Conservation (phyloP, 2,797 vertebrate genomes). For the Sebastes hubbsi region DNA sequence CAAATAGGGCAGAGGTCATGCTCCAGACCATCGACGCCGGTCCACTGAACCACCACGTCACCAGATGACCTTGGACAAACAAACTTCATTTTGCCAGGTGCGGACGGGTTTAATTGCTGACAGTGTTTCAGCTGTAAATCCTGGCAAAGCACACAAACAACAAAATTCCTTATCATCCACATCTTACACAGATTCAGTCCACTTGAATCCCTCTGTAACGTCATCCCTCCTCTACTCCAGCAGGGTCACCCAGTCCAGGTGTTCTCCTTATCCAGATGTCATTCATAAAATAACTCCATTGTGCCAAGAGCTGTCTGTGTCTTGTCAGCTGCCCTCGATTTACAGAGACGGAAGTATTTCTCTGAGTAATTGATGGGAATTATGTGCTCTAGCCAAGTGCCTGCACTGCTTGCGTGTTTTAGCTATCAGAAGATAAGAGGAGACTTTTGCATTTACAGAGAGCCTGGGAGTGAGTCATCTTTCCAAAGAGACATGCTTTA, state of each 20-base stretch:
- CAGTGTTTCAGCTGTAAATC: slow-evolving; percentile 48
- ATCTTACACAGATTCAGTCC: slow-evolving; percentile 21
- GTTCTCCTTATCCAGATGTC: slow-evolving; percentile 74
- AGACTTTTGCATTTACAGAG: slow-evolving; percentile 60
- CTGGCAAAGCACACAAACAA: slow-evolving; percentile 44
- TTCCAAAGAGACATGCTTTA: slow-evolving; percentile 42
- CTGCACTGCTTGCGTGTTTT: slow-evolving; percentile 68
- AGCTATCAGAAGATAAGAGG: slow-evolving; percentile 74
- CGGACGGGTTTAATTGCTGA: slow-evolving; percentile 35
- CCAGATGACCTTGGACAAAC: slow-evolving; percentile 43
- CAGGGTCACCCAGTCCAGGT: slow-evolving; percentile 77
- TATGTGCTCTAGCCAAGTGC: slow-evolving; percentile 64
- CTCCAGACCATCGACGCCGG: slow-evolving; percentile 5
- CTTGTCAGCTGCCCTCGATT: slow-evolving; percentile 71
- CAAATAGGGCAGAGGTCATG: slow-evolving; percentile 25
- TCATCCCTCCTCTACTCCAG: slow-evolving; percentile 26
- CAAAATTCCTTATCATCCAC: slow-evolving; percentile 30
- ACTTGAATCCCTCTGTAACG: slow-evolving; percentile 11
- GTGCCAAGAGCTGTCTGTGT: slow-evolving; percentile 71
- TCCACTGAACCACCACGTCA: slow-evolving; percentile 28
- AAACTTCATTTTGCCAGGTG: slow-evolving; percentile 48
- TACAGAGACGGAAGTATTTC: slow-evolving; percentile 73
- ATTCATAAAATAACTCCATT: slow-evolving; percentile 66
- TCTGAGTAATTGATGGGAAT: slow-evolving; percentile 73
- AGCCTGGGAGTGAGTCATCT: slow-evolving; percentile 50